Percentiles rank a stretch among this genome's conserved stretches.
phyloP scores from a whole-genome alignment of 2,888 invertebrate genomes.

The Phorcus lineatus region DNA sequence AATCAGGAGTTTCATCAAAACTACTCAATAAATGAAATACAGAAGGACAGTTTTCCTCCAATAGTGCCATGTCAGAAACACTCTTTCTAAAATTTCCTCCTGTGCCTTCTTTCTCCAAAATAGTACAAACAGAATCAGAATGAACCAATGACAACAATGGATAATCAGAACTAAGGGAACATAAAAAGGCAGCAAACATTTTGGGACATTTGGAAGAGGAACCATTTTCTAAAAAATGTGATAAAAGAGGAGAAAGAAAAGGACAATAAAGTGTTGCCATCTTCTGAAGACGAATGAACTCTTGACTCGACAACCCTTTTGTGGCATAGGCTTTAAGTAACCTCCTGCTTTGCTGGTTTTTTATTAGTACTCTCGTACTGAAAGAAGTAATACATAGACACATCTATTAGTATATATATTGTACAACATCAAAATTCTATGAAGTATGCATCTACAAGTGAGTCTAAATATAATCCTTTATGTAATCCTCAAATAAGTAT shows the following conservation, averaged over 20 bases:
- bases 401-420: not conserved
- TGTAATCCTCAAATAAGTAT: no score
- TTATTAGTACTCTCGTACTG: not conserved
- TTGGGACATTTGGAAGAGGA: not conserved
- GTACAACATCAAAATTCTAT: no score
- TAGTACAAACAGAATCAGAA: not conserved
- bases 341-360: not conserved
- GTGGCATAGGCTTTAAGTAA: not conserved
- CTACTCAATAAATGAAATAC: not conserved
- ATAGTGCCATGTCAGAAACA: not conserved
- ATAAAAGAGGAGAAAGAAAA: not conserved
- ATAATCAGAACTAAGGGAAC: not conserved
- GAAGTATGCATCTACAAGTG: no score
- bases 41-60: not conserved
- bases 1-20: not conserved
- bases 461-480: no score
- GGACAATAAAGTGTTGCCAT: not conserved
- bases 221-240: not conserved
- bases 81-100: slow-evolving; percentile 1
- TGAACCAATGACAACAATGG: not conserved
- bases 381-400: not conserved
- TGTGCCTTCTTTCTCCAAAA: not conserved
- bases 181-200: not conserved
- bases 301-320: not conserved
- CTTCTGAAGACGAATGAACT: not conserved